These are phyloP conservation scores for Trochalopteron elliotii DNA, from an alignment of 2,113 vertebrate genomes.

Conservation along the genomic window DNA sequence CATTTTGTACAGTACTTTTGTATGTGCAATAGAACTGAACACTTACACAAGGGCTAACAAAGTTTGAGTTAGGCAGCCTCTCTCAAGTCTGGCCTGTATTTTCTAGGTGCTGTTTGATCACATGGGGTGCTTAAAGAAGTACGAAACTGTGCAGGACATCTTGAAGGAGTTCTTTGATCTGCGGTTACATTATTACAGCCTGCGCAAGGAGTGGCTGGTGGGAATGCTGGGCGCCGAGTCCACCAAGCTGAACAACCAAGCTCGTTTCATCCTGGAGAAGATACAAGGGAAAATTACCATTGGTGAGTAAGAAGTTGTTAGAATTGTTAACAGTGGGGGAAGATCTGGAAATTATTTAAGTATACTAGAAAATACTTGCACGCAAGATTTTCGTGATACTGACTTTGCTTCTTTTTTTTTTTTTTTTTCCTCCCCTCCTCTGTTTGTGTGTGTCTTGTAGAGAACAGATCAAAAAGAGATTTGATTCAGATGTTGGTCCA, in stretches of 20 bases:
- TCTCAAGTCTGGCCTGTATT: not conserved
- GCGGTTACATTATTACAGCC: constrained; percentile 90
- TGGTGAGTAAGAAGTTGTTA: constrained; percentile 75
- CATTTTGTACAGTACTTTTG: not conserved
- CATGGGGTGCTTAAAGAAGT: constrained; percentile 98
- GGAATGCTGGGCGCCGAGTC: constrained; percentile 94
- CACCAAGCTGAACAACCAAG: constrained; percentile 95
- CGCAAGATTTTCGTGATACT: not conserved
- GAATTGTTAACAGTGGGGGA: not conserved
- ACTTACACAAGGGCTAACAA: not conserved
- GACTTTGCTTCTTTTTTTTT: not conserved
- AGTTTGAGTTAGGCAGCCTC: not conserved
- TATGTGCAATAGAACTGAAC: not conserved
- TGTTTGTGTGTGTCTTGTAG: constrained; percentile 71
- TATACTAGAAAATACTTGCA: constrained; percentile 39
- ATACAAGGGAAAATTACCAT: constrained; percentile 95
- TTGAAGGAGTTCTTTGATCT: constrained; percentile 97
- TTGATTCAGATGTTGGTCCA: constrained; percentile 95
- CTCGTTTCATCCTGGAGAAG: constrained; percentile 96
- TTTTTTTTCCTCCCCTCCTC: fast-evolving
- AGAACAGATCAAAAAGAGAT: constrained; percentile 96
- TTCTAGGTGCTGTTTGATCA: constrained; percentile 97
- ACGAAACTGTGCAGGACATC: constrained; percentile 96
- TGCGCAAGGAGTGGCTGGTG: constrained; percentile 94
- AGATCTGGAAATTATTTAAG: constrained; percentile 25